Base-by-base conservation (phyloP, 2,888 invertebrate genomes). In the Tenthredo scrophulariae region DNA sequence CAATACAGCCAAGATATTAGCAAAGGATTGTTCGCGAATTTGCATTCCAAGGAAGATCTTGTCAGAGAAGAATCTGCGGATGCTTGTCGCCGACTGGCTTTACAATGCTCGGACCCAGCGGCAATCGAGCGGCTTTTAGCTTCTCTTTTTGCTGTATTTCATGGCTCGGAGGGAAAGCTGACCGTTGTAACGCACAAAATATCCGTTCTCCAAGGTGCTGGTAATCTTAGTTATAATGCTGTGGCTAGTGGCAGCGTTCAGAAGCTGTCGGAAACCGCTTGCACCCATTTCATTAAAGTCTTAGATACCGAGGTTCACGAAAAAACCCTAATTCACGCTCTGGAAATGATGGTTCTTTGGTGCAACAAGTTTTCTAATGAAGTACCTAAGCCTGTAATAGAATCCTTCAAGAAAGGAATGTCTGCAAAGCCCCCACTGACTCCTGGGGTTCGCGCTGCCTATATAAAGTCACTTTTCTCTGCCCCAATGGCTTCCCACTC, bases 271-370 rank as follows among this genome's bases (percentile, higher is more conserved):
- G 94, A 95, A 86, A 94, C 94, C 74, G 96, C 96, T 2, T 94
- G 95, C 1, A 94, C 95, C 62, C 95, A 96, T 89, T 96, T 97
- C 91, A 94, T 97, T 40, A 97, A 97, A 92, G 96, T 97, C 67
- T 94, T 99, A 67, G 97, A 97, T 91, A 95, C 95, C 79, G 99
- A 99, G 95, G 97, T 97, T 50, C 98, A 99, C 93, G 99, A 99
- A 93, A 97, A 97, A 91, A 98, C 98, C 0, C 94, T 98, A 84
- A 96, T 97, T 87, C 96, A 96, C 89, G 96, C 97, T 9, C 94
- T 98, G 37, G 96, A 97, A 89, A 96, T 97, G 95, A 95, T 98
- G 93, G 95, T 96, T 9, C 92, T 96, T 37, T 99, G 98, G 99
- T 96, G 96, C 80, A 91, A 93, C 22, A 96, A 96, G 91, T 95